Base-by-base conservation (phyloP, 1,140 invertebrate species). In the Holcopasites calliopsidis region DNA sequence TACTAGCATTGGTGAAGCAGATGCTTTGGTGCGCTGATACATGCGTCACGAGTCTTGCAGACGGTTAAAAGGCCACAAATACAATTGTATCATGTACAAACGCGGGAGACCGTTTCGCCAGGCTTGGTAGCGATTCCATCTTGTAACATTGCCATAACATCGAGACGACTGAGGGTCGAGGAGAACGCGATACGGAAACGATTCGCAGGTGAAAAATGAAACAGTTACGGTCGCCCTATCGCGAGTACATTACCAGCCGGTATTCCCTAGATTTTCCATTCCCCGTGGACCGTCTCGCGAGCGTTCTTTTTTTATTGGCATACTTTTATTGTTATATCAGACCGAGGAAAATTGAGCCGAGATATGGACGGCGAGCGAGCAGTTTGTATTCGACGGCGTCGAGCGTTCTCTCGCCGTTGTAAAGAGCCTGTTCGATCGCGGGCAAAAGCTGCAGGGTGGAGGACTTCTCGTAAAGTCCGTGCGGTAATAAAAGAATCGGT, bases 381-480 rank as follows among this genome's bases (percentile, higher is more conserved):
- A 40, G 23, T 72, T 72, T 72, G 69, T 58, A 64, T 72, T 72
- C 69, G 40, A 11, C n/a, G 57, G n/a, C 44, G 35, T 23, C 44
- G 16, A n/a, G n/a, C n/a, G 31, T 11, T 18, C 33, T 26, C 16
- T 3, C 16, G 31, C 18, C 13, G n/a, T 10, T 21, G 35, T 64
- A 64, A 52, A 72, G 64, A 72, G n/a, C 44, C 31, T 64, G 69
- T 72, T 72, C 69, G 58, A 72, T 72, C 44, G 69, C 28, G 35
- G 62, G 61, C 69, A 57, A 31, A 21, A 50, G 26, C 31, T n/a
- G 49, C 13, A 18, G 64, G 23, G 28, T 31, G 8, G 42, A 44
- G 33, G 13, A 13, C 16, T 50, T n/a, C 33, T 72, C 58, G 58
- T 72, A 72, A 72, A 72, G 3, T 52, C 44, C 44, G n/a, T 23